phyloP scores from a whole-genome alignment of 2,888 invertebrate genomes.

The Silvanus unidentatus region DNA sequence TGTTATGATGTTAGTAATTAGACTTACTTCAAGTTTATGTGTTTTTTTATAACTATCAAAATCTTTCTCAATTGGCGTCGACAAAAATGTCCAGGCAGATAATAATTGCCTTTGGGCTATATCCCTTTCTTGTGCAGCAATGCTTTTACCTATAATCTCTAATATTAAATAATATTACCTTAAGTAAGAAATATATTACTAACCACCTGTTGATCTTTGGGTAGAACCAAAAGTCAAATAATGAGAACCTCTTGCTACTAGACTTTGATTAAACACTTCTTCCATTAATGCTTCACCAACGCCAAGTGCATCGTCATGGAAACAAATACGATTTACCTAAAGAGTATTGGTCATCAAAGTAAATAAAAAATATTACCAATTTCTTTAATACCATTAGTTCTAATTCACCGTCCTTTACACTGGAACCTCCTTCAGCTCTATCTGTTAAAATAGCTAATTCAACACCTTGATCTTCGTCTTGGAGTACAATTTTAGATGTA shows the following conservation, averaged over 20 bases:
- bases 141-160: conserved; percentile 30
- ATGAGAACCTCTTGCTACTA: conserved; percentile 67
- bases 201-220: background rate
- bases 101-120: conserved; percentile 53
- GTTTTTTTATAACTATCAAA: conserved; percentile 49
- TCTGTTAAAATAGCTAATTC: conserved; percentile 64
- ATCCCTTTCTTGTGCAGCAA: conserved; percentile 46
- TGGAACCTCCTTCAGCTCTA: conserved; percentile 76
- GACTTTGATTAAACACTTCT: conserved; percentile 59
- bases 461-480: conserved; percentile 47
- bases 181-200: no score
- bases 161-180: background rate
- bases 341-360: background rate
- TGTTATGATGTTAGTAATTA: no score
- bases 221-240: conserved; percentile 50
- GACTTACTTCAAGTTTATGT: conserved; percentile 45
- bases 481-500: conserved; percentile 69
- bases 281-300: conserved; percentile 90
- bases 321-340: conserved; percentile 72
- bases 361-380: conserved; percentile 14
- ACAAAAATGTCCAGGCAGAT: conserved; percentile 57
- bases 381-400: conserved; percentile 86
- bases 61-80: conserved; percentile 46
- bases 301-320: conserved; percentile 88
- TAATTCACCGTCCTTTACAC: conserved; percentile 65